Evolutionary conservation across 1,140 invertebrate species (phyloP), one percentile per base, ranked within the genome.

Genomic region (Drosophila lacteicornis): DNA sequence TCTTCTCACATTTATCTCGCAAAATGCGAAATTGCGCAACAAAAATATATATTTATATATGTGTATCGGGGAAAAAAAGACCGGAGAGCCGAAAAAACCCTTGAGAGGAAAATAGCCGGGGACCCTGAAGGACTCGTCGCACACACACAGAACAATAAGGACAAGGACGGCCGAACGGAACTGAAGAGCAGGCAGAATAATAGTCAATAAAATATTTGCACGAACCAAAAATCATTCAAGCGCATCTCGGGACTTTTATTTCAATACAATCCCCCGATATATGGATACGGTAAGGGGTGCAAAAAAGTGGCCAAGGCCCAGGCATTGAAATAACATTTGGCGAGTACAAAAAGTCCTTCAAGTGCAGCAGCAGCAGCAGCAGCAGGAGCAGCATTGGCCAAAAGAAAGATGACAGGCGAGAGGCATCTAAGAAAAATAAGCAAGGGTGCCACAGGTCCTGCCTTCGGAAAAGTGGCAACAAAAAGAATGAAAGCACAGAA

Each of bases 121-220:
- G 61, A 59, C 38, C 62, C 75, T 76, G 73, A 55, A 77, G 75
- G 75, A 76, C 60, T 33, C 51, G 22, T 33, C 51, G 22, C 71
- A 58, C 17, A 55, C 47, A 59, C 22, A 68, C n/a, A 42, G 53
- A 53, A 79, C 76, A 79, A 71, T 69, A 61, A 61, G 65, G 50
- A 66, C 82, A 82, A 82, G 77, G 68, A 53, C 51, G 50, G 50
- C 45, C 45, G 45, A 50, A 71, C 66, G 33, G 66, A 71, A 70
- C 67, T 71, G 43, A 50, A 71, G 69, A 73, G 69, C 69, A 50
- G 65, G 53, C 79, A 65, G 79, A 83, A 84, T 88, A 84, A 88
- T 88, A 88, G 84, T 88, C 84, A 88, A 88, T 88, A 88, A 88
- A 88, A 88, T 88, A 88, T 88, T 87, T 87, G 84, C 84, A 83